Conservation (phyloP, 1,140 invertebrate genomes). For the Drosophila repleta region DNA sequence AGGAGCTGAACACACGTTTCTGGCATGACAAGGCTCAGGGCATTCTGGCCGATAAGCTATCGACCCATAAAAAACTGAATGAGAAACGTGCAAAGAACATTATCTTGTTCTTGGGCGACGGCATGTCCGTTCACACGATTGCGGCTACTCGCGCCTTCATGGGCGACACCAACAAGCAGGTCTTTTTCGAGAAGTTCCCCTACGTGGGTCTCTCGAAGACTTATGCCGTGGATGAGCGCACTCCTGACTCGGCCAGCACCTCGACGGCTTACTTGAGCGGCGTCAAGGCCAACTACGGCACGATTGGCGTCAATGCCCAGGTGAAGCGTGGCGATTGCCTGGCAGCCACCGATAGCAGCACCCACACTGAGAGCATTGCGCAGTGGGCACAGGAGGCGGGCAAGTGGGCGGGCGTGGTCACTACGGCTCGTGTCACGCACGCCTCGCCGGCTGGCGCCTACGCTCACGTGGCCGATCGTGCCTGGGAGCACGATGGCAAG, state of each 20-base stretch:
- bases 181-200: constrained; percentile 91
- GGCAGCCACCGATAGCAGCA: constrained; percentile 80
- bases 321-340: constrained; percentile 86
- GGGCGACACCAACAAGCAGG: constrained; percentile 87
- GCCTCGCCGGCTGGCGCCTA: constrained; percentile 92
- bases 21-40: constrained; percentile 71
- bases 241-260: constrained; percentile 91
- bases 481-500: constrained; percentile 90
- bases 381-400: constrained; percentile 89
- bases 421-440: constrained; percentile 92
- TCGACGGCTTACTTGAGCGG: constrained; percentile 92
- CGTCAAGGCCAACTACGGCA: constrained; percentile 91
- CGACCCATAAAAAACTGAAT: constrained; percentile 79
- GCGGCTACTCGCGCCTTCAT: constrained; percentile 88
- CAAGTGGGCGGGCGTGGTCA: constrained; percentile 90
- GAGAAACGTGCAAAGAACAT: constrained; percentile 87
- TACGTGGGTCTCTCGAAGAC: constrained; percentile 90
- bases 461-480: constrained; percentile 89
- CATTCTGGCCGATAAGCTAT: constrained; percentile 70
- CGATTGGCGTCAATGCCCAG: constrained; percentile 88
- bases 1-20: constrained; percentile 65
- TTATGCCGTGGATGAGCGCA: constrained; percentile 90
- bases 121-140: constrained; percentile 91
- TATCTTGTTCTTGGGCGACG: constrained; percentile 91
- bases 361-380: constrained; percentile 85